These are phyloP conservation scores for Sarcophaga variegata DNA, from an alignment of 2,888 invertebrate species.

Conservation along the genomic window DNA sequence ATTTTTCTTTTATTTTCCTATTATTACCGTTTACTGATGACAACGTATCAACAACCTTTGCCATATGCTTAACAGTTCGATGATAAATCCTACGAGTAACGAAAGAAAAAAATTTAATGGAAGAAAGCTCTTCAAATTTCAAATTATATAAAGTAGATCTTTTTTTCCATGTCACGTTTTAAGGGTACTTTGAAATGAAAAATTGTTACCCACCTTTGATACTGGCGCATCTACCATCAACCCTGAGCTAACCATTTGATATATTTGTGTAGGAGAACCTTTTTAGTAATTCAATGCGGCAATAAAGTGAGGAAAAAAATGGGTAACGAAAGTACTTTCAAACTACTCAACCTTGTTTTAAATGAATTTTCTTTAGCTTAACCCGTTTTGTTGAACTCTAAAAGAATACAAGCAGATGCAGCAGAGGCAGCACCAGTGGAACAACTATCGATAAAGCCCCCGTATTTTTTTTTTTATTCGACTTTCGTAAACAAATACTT, in stretches of 20 bases:
- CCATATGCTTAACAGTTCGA: background rate
- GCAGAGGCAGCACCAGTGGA: slow-evolving; percentile 1
- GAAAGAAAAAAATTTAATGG: background rate
- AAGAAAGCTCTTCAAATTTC: slow-evolving; percentile 41
- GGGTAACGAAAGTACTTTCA: slow-evolving; percentile 12
- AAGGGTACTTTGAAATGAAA: background rate
- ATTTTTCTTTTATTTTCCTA: background rate
- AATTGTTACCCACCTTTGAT: slow-evolving; percentile 20
- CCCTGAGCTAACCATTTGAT: background rate
- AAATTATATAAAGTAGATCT: slow-evolving; percentile 29
- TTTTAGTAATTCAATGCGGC: slow-evolving; percentile 50
- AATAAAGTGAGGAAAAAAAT: slow-evolving; percentile 1
- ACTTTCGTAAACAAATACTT: slow-evolving; percentile 51
- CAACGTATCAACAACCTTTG: background rate
- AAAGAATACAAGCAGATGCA: slow-evolving; percentile 15
- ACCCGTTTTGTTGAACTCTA: background rate
- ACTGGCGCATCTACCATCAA: background rate
- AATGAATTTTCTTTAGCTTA: slow-evolving; percentile 8
- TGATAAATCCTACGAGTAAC: background rate
- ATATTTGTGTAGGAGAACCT: slow-evolving; percentile 21
- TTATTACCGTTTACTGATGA: slow-evolving; percentile 12
- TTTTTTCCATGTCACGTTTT: slow-evolving; percentile 47
- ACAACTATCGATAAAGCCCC: slow-evolving; percentile 40
- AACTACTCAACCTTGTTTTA: slow-evolving; percentile 44
- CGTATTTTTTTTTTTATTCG: slow-evolving; percentile 16